Evolutionary conservation across 2,797 vertebrate genomes (phyloP).

Genomic region (Epinephelus awoara): DNA sequence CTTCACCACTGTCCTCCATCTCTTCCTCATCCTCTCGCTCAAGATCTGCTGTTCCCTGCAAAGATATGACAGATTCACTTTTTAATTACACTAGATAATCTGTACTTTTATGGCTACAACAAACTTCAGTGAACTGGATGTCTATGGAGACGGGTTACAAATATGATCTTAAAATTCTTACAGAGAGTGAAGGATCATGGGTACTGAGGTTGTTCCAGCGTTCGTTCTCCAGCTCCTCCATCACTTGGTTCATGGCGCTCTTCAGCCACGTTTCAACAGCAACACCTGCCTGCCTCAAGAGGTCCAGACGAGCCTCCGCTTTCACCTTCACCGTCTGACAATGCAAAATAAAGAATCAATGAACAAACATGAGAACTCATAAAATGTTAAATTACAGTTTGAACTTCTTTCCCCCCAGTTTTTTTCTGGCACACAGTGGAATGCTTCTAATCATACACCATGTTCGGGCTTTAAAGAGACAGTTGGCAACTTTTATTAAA

Average conservation of each 20-base stretch:
- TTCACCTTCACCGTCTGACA: constrained; percentile 93
- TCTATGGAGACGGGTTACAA: not conserved
- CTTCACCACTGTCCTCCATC: constrained; percentile 94
- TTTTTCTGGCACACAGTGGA: no score
- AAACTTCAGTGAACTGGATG: no score
- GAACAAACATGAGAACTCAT: not conserved
- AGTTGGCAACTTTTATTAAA: no score
- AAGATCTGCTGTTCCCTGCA: constrained; percentile 88
- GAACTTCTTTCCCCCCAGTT: no score
- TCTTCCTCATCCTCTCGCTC: constrained; percentile 95
- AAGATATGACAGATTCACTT: accelerated
- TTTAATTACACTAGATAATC: not conserved
- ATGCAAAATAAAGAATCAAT: not conserved
- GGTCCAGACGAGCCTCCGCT: constrained; percentile 93
- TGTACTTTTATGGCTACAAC: not conserved
- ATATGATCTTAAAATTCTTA: constrained; percentile 64
- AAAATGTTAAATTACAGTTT: no score
- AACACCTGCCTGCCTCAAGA: constrained; percentile 92
- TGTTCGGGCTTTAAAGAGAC: no score
- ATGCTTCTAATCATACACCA: no score
- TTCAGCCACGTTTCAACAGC: constrained; percentile 96
- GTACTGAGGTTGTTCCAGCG: constrained; percentile 91
- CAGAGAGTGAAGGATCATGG: constrained; percentile 90
- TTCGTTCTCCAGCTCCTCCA: constrained; percentile 97
- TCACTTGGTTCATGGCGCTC: constrained; percentile 98